Evolutionary conservation across 2,113 vertebrate genomes (phyloP), one percentile per base, ranked within the genome.

Genomic region (Dolichallabes microphthalmus): DNA sequence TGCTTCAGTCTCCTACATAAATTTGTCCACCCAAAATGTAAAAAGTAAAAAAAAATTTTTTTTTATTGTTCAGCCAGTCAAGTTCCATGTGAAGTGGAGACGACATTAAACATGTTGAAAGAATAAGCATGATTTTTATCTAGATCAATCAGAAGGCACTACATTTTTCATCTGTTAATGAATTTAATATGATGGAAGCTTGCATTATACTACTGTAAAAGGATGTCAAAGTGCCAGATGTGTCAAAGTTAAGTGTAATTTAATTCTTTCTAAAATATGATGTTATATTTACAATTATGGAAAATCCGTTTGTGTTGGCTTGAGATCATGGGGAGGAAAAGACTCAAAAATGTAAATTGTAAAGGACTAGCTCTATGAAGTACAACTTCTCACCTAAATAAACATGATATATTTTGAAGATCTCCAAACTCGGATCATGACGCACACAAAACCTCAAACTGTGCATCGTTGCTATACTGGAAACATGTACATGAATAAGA

Each of bases 191-290:
- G 2, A 73, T n/a, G 0, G 14, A 60, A 14, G 13, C 25, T 60
- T 32, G 13, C 4, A 25, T 58, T 73, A 11, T 27, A 45, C 45
- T 45, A 45, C 45, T 45, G 45, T 45, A 55, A 12, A 32, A 77
- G 3, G 17, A 5, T 45, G 32, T 35, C 32, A 35, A 35, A 1
- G 0, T 55, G 58, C 2, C 15, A n/a, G 45, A 8, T 17, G 0
- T 60, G 61, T 73, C 55, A 10, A 82, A 82, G 1, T 66, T 32
- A 22, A 32, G 55, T 10, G 0, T 45, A 20, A 55, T 63, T 63
- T 63, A 25, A 73, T 68, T 71, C 27, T 63, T 63, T 66, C 45
- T 22, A 64, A 45, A 84, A 55, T 20, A 20, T 78, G 61, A 61
- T 39, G 30, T 53, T 50, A 14, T 64, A 22, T 76, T 63, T 84